A percentile compares a stretch with the other conserved stretches of the same genome.
Conservation (phyloP, 2,888 invertebrate genomes). For the Drosophila demipolita region DNA sequence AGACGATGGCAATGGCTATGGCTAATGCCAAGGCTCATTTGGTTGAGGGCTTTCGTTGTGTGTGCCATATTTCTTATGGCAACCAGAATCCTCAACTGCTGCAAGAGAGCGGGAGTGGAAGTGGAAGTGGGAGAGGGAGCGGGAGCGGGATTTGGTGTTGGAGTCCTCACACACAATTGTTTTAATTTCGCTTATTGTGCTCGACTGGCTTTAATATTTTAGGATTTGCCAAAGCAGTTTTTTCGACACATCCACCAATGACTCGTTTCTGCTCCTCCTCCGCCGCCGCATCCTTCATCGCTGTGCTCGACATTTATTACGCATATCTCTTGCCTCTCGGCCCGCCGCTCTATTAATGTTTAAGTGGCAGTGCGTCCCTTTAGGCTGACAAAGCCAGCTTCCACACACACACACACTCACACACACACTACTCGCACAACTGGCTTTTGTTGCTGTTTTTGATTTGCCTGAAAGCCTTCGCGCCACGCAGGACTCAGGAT, state of each 20-base stretch:
- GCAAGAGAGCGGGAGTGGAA: neutral
- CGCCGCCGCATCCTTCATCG: conserved; percentile 8
- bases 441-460: conserved; percentile 77
- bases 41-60: conserved; percentile 55
- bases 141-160: neutral
- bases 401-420: conserved; percentile 20
- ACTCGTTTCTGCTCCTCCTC: conserved; percentile 6
- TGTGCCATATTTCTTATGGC: conserved; percentile 76
- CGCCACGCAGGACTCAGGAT: conserved; percentile 39
- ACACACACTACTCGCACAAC: conserved; percentile 42
- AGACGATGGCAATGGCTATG: conserved; percentile 27
- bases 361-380: conserved; percentile 81
- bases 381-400: conserved; percentile 57
- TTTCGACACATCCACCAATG: conserved; percentile 48
- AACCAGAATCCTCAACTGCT: conserved; percentile 33
- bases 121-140: neutral
- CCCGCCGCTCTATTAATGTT: conserved; percentile 78
- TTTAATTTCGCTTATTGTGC: conserved; percentile 80
- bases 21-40: conserved; percentile 67
- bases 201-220: conserved; percentile 74
- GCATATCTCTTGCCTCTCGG: conserved; percentile 66
- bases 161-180: conserved; percentile 70
- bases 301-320: conserved; percentile 78
- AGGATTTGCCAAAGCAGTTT: conserved; percentile 65
- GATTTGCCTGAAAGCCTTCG: conserved; percentile 80